Evolutionary conservation across 2,113 vertebrate species (phyloP), one percentile per base, ranked within the genome.

Genomic region (Tor tambroides): DNA sequence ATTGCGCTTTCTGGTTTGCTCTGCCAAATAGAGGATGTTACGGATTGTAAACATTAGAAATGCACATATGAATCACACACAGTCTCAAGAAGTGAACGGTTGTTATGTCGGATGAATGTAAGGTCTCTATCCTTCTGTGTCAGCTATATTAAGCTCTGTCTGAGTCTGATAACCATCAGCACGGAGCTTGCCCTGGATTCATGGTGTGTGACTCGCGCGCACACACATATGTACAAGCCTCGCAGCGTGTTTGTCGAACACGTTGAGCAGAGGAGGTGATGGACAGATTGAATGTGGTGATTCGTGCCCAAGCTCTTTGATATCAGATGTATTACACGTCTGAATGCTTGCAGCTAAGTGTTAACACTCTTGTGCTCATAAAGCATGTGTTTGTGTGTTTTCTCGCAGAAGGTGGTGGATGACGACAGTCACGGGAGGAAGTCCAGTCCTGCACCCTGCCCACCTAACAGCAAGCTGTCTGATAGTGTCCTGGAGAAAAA

Each of bases 401-500:
- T 75, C 17, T 83, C 89, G 69, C 91, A 95, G 93, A 94, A 94
- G 91, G 87, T 84, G 0, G 88, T 86, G 56, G 94, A 93, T 80
- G 94, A 95, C 14, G 92, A 94, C 72, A 86, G 65, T 88, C 92
- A 91, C 74, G 88, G 91, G 89, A 94, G 91, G 90, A 95, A 92
- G 89, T 59, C 91, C 54, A 89, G 89, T 0, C 85, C 89, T 46
- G 92, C 93, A 88, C 89, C 91, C 75, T 93, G 92, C 89, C 87
- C 92, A 43, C 80, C 93, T 26, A 80, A 80, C 38, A 86, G 91
- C 91, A 95, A 95, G 90, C 77, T 92, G 89, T 65, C 87, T 3
- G 92, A 96, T 14, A 61, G 63, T 17, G 90, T 92, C 38, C 88
- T 91, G 17, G 87, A 72, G 3, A 93, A 88, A 89, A 95, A 95